Conservation (phyloP, 2,113 vertebrate species). For the Actinemys pallida region DNA sequence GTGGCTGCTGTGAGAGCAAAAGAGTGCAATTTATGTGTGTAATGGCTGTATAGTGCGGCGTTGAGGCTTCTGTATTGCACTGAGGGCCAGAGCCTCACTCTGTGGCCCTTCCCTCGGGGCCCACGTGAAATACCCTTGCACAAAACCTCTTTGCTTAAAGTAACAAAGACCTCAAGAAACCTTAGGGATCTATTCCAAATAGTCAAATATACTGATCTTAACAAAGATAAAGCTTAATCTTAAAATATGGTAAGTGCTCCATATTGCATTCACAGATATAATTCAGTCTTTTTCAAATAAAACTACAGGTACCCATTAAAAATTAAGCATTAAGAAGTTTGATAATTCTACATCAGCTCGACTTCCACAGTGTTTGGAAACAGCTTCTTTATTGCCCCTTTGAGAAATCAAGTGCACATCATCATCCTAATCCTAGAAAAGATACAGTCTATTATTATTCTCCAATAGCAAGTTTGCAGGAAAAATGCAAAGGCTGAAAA, state of each 20-base stretch:
- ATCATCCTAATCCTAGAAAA: not conserved
- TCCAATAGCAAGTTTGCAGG: not conserved
- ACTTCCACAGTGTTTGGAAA: not conserved
- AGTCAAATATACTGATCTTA: not conserved
- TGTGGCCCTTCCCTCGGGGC: not conserved
- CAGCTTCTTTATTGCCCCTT: not conserved
- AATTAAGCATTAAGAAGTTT: not conserved
- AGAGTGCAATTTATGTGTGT: not conserved
- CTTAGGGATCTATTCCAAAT: not conserved
- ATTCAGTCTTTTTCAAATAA: not conserved
- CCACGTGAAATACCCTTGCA: not conserved
- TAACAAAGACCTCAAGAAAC: not conserved
- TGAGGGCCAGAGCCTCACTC: not conserved
- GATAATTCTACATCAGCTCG: not conserved
- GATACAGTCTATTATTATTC: not conserved
- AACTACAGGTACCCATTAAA: not conserved
- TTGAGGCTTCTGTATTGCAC: not conserved
- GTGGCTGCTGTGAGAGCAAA: rapidly evolving
- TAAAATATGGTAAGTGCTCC: not conserved
- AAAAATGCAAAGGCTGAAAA: not conserved
- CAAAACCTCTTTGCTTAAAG: not conserved
- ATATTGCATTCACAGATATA: not conserved
- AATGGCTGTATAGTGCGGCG: not conserved
- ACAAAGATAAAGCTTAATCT: not conserved
- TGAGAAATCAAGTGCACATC: not conserved